Conservation (phyloP, 2,888 invertebrate genomes). For the Microctonus hyperodae region DNA sequence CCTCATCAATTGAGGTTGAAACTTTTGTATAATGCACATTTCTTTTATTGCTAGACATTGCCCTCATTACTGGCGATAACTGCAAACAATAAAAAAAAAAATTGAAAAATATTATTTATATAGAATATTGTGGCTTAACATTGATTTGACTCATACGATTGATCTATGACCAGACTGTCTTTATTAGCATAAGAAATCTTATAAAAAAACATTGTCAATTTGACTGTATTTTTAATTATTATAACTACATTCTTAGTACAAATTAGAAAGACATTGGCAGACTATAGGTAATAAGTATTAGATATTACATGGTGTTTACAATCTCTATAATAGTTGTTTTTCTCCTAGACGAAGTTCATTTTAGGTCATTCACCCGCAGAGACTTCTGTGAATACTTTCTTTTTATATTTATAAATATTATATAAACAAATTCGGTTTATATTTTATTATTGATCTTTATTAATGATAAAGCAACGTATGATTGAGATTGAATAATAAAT, state of each 20-base stretch:
- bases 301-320: neutral
- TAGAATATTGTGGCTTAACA: neutral
- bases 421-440: too few species aligned
- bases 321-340: too few species aligned
- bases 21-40: conserved; percentile 49
- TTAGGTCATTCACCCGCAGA: conserved; percentile 40
- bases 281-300: neutral
- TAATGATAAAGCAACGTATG: too few species aligned
- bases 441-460: too few species aligned
- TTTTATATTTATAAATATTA: too few species aligned
- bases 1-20: conserved; percentile 48
- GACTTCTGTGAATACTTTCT: conserved; percentile 14
- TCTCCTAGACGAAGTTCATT: conserved; percentile 35
- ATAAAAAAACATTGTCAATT: too few species aligned
- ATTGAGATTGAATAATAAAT: too few species aligned
- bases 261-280: too few species aligned
- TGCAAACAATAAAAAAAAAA: conserved; percentile 34
- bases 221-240: too few species aligned
- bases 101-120: neutral
- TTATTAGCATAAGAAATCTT: too few species aligned
- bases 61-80: conserved; percentile 42
- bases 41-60: conserved; percentile 50
- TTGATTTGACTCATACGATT: neutral
- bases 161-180: neutral
- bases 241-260: too few species aligned